Evolutionary conservation across 1,140 invertebrate species (phyloP), one percentile per base, ranked within the genome.

Genomic region (Pomacea maculata): DNA sequence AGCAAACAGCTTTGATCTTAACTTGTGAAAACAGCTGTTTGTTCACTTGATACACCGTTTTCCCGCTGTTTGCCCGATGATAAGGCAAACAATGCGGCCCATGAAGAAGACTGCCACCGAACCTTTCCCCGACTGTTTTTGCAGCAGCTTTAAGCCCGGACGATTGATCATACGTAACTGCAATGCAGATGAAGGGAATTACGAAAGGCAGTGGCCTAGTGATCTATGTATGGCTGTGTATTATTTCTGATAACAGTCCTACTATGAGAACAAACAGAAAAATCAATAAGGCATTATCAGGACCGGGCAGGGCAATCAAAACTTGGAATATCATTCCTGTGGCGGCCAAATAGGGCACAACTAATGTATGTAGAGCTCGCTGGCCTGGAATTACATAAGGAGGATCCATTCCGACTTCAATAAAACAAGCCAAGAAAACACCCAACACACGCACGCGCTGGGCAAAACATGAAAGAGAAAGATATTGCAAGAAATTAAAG

Each of bases 271-370:
- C 75, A 71, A 75, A 77, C 57, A 81, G 55, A 71, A 52, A 71
- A 45, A 81, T 76, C 65, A 71, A 76, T 75, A 76, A 68, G 76
- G 19, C 64, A 55, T 67, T 70, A 80, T 67, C 64, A 80, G 63
- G 57, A 76, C 65, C 65, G n/a, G 61, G n/a, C 57, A 63, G 45
- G 64, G 54, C 65, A 70, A 79, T 72, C 70, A 79, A 61, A 70
- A 71, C 78, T 65, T 57, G 67, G 52, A 75, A 75, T 75, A 79
- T 70, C 78, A 54, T 79, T 79, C 55, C 67, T n/a, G 55, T 25
- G n/a, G 25, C 67, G 21, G 52, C 54, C 77, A 52, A 78, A 57
- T 75, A 52, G 21, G 65, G 21, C 21, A 78, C 71, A 19, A 72
- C 29, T 72, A 72, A 72, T 72, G 71, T 72, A 72, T 72, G 71